Evolutionary conservation across 2,888 invertebrate genomes (phyloP), one percentile per base, ranked within the genome.

Genomic region (Ophion slaviceki): DNA sequence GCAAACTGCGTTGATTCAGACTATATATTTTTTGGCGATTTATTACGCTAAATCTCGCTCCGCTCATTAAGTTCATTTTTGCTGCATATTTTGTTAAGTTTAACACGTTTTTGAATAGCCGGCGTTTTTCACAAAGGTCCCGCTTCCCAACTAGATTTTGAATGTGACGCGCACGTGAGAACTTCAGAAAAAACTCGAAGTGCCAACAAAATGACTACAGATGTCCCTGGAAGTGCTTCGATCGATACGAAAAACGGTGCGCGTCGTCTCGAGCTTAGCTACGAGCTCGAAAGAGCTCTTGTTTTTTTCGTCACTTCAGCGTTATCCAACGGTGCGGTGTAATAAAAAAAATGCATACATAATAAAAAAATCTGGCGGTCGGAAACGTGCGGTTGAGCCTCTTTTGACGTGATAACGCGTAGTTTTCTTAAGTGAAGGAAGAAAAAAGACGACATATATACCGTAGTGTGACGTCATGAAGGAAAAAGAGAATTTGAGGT

Each of bases 231-330:
- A 36, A 68, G 68, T 28, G 47, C 59, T 40, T 20, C 71, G 77
- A 85, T 85, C 85, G 85, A 85, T 85, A 82, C 66, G 67, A 70
- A 76, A 40, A 80, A 68, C 71, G 79, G 20, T 45, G 71, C 80
- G 82, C 77, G 82, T 80, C 82, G 71, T 32, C 40, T 67, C 20
- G 80, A 80, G 45, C 61, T 72, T 85, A 66, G 57, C 57, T 66
- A 61, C 82, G 57, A 76, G 47, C 71, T 61, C 72, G 71, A 28
- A 32, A 68, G 62, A 57, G 70, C 53, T 24, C 57, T 45, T 20
- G 10, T 61, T 36, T 47, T 72, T 61, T 45, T 75, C 71, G 28
- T 7, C 11, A 10, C 70, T 36, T 62, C 57, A 77, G 62, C 72
- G 61, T 82, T 79, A 77, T 80, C 67, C 68, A 66, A 71, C 45